Conservation (phyloP, 2,797 vertebrate species). For the Artibeus lituratus region DNA sequence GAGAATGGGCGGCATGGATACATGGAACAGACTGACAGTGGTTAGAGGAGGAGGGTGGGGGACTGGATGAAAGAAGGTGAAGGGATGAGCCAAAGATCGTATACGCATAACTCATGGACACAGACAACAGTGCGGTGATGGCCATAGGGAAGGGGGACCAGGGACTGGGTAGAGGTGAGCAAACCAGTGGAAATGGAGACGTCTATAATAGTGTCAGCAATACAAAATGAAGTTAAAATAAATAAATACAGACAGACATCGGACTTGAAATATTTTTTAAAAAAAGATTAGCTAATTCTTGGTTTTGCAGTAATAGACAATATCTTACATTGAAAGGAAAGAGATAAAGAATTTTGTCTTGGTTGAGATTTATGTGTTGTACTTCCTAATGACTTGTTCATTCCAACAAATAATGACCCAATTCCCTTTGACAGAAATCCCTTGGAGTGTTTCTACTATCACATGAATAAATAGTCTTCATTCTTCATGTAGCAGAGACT, state of each 20-base stretch:
- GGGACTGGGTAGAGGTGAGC: too few relatives aligned
- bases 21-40: too few relatives aligned
- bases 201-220: neutral
- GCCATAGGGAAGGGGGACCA: too few relatives aligned
- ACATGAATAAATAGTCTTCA: constrained; percentile 68
- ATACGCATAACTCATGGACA: too few relatives aligned
- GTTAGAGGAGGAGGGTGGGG: too few relatives aligned
- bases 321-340: neutral
- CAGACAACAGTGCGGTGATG: too few relatives aligned
- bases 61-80: too few relatives aligned
- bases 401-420: constrained; percentile 56
- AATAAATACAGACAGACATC: neutral
- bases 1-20: too few relatives aligned
- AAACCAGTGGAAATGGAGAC: neutral
- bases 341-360: neutral
- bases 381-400: constrained; percentile 20
- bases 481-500: constrained; percentile 62
- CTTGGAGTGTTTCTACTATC: constrained; percentile 55
- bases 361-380: constrained; percentile 38
- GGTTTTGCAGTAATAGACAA: neutral
- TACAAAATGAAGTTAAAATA: neutral
- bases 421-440: constrained; percentile 64
- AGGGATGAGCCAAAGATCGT: too few relatives aligned
- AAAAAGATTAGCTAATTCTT: neutral
- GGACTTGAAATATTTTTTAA: neutral